A percentile compares a stretch with the other conserved stretches of the same genome.
These are phyloP conservation scores for Lathamus discolor DNA, from an alignment of 2,113 vertebrate species.

Conservation along the genomic window DNA sequence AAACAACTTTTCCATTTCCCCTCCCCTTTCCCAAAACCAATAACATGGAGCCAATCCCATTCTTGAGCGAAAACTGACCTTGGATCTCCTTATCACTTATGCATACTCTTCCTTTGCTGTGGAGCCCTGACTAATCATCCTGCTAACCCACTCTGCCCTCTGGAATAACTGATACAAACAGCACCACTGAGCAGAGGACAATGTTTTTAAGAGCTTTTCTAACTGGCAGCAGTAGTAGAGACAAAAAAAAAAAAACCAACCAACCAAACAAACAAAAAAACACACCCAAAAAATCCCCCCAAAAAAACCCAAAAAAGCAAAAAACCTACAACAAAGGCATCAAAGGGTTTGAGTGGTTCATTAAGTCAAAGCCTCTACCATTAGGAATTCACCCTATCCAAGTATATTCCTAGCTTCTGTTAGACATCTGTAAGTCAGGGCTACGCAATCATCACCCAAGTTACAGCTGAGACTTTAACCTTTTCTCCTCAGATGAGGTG, in stretches of 20 bases:
- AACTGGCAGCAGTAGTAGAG: neutral
- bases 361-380: constrained; percentile 22
- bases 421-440: neutral
- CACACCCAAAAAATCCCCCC: neutral
- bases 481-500: constrained; percentile 34
- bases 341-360: neutral
- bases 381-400: neutral
- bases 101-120: neutral
- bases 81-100: neutral
- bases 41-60: neutral
- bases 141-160: neutral
- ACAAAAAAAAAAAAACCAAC: neutral
- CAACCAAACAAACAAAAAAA: neutral
- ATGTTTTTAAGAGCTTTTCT: neutral
- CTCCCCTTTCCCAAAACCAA: neutral
- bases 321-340: neutral
- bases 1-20: neutral
- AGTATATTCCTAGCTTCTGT: neutral
- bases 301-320: neutral
- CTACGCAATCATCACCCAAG: neutral
- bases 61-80: constrained; percentile 1
- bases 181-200: neutral
- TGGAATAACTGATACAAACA: neutral
- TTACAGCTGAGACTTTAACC: neutral
- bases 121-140: neutral